phyloP scores from a whole-genome alignment of 2,113 vertebrate species.

The Pao palembangensis region DNA sequence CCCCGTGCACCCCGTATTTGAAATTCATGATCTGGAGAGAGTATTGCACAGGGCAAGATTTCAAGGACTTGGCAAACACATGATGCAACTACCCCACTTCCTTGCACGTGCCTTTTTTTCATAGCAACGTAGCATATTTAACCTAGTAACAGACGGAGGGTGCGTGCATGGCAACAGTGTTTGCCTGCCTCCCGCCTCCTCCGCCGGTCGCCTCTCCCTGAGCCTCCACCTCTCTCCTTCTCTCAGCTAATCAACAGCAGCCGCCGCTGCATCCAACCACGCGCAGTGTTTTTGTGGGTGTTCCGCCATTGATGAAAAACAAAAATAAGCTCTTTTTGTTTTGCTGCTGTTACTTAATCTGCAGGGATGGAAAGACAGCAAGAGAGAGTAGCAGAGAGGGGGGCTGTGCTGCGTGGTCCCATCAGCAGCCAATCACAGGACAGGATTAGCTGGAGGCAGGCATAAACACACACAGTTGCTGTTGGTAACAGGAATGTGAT shows the following conservation, averaged over 20 bases:
- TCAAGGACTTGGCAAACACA: slow-evolving; percentile 61
- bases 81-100: slow-evolving; percentile 72
- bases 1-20: slow-evolving; percentile 2
- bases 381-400: slow-evolving; percentile 17
- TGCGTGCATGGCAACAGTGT: slow-evolving; percentile 72
- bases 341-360: slow-evolving; percentile 75
- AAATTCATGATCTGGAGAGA: slow-evolving; percentile 42
- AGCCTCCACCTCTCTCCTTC: slow-evolving; percentile 2
- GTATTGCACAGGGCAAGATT: slow-evolving; percentile 53
- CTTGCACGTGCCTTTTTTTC: slow-evolving; percentile 60
- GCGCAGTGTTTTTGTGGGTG: slow-evolving; percentile 44
- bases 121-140: slow-evolving; percentile 71
- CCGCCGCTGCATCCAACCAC: slow-evolving; percentile 23
- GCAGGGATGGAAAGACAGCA: slow-evolving; percentile 44
- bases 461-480: slow-evolving; percentile 71
- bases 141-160: slow-evolving; percentile 70
- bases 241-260: slow-evolving; percentile 1
- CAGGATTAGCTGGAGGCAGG: slow-evolving; percentile 45
- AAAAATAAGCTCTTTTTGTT: slow-evolving; percentile 79
- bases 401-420: slow-evolving; percentile 17
- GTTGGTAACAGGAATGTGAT: slow-evolving; percentile 77
- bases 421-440: slow-evolving; percentile 62
- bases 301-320: slow-evolving; percentile 67
- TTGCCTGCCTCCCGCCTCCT: slow-evolving; percentile 25
- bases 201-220: slow-evolving; percentile 10